phyloP scores from a whole-genome alignment of 2,113 vertebrate species.

The Ctenodactylus gundi region DNA sequence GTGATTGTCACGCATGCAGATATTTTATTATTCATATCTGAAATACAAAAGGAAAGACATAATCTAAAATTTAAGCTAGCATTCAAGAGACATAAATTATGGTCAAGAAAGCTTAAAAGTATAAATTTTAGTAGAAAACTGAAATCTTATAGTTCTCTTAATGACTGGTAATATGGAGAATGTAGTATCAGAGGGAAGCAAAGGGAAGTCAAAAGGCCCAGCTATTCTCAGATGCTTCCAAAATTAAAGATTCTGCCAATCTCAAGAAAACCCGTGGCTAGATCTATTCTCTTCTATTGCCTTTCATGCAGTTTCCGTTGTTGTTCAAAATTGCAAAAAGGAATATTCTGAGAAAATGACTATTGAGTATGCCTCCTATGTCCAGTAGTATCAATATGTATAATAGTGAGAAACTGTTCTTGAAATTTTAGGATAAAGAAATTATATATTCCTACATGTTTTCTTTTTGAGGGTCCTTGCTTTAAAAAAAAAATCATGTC shows the following conservation, averaged over 20 bases:
- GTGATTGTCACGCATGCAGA: background rate
- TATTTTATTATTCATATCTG: background rate
- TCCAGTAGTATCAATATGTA: background rate
- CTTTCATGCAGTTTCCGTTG: background rate
- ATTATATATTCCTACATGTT: background rate
- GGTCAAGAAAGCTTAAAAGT: background rate
- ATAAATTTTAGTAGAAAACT: background rate
- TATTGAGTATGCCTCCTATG: background rate
- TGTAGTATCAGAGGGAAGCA: too few relatives aligned
- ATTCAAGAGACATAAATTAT: background rate
- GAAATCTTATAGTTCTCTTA: background rate
- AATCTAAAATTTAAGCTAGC: background rate
- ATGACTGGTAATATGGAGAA: background rate
- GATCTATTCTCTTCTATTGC: background rate
- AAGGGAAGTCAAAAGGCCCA: background rate
- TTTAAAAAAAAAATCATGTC: background rate
- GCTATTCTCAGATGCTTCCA: background rate
- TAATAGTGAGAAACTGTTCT: background rate
- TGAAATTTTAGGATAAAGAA: background rate
- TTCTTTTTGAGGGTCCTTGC: background rate
- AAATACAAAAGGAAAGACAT: background rate
- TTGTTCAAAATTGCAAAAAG: background rate
- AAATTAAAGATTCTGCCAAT: background rate
- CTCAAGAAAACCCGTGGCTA: too few relatives aligned
- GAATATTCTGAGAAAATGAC: rapidly evolving